Evolutionary conservation across 2,113 vertebrate genomes (phyloP).

Genomic region (Tamias sibiricus): DNA sequence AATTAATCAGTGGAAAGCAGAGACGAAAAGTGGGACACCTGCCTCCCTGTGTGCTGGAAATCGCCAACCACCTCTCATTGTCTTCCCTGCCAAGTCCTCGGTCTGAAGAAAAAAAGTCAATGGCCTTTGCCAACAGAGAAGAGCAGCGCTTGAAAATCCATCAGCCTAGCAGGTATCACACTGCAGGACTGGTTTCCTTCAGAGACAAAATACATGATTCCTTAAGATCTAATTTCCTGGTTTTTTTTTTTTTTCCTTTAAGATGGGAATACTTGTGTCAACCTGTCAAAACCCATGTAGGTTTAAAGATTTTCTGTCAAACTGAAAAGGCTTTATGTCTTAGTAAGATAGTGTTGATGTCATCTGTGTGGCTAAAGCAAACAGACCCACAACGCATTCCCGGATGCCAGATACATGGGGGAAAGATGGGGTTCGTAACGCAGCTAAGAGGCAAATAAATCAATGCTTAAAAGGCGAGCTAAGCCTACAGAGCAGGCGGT

Average conservation of each 20-base stretch:
- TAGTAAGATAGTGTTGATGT: conserved; percentile 68
- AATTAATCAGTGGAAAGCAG: conserved; percentile 76
- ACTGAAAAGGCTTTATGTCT: conserved; percentile 74
- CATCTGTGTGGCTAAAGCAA: conserved; percentile 67
- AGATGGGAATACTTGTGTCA: conserved; percentile 43
- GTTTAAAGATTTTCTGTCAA: conserved; percentile 75
- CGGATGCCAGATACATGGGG: neutral
- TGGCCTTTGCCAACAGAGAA: conserved; percentile 17
- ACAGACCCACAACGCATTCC: conserved; percentile 48
- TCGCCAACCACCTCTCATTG: neutral
- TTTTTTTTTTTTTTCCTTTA: conserved; percentile 22
- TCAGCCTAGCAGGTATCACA: conserved; percentile 32
- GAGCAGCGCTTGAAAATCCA: neutral
- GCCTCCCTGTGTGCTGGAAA: conserved; percentile 24
- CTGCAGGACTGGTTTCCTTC: neutral
- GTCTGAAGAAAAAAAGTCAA: neutral
- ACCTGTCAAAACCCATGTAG: conserved; percentile 47
- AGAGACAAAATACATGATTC: conserved; percentile 54
- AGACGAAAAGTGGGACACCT: conserved; percentile 74
- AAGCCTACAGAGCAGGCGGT: conserved; percentile 82
- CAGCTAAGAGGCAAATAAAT: conserved; percentile 80
- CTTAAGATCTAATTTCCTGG: conserved; percentile 7
- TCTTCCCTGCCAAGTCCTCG: neutral
- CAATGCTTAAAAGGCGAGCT: conserved; percentile 77
- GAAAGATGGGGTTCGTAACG: conserved; percentile 68